These are phyloP conservation scores for Saxicola maurus DNA, from an alignment of 2,797 vertebrate genomes.

Conservation along the genomic window DNA sequence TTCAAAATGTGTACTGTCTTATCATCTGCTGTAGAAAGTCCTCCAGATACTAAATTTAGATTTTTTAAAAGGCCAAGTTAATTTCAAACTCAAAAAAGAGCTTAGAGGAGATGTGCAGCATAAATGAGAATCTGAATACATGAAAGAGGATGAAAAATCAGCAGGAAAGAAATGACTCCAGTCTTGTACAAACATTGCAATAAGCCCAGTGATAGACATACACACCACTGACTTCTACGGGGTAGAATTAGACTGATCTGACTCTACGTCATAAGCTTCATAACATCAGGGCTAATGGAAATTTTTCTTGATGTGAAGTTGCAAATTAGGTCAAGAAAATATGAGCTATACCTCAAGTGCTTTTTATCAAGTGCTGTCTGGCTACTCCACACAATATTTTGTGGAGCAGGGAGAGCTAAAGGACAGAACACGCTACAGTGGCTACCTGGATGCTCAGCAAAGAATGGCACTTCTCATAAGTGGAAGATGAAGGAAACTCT, in stretches of 20 bases:
- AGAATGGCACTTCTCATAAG: not conserved
- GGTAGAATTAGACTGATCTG: slow-evolving; percentile 26
- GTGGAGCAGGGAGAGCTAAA: not conserved
- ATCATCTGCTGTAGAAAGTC: slow-evolving; percentile 65
- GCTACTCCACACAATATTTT: not conserved
- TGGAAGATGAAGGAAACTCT: not conserved
- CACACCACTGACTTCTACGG: slow-evolving; percentile 24
- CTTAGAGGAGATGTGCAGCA: slow-evolving; percentile 60
- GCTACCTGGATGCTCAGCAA: not conserved
- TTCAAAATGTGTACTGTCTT: slow-evolving; percentile 62
- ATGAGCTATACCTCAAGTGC: not conserved
- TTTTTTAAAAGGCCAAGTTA: slow-evolving; percentile 65
- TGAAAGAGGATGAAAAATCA: slow-evolving; percentile 64
- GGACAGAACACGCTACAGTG: not conserved
- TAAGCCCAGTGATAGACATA: not conserved
- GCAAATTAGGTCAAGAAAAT: slow-evolving; percentile 38
- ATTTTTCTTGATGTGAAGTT: slow-evolving; percentile 13
- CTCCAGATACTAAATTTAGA: slow-evolving; percentile 64
- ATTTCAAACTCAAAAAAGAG: slow-evolving; percentile 63
- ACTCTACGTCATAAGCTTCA: not conserved
- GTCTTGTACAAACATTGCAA: slow-evolving; percentile 51
- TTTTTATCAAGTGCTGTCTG: not conserved
- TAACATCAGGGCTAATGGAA: slow-evolving; percentile 21
- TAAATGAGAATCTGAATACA: slow-evolving; percentile 59
- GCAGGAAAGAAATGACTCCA: slow-evolving; percentile 54